These are phyloP conservation scores for Miopithecus talapoin DNA, from an alignment of 2,797 vertebrate species.

Conservation along the genomic window DNA sequence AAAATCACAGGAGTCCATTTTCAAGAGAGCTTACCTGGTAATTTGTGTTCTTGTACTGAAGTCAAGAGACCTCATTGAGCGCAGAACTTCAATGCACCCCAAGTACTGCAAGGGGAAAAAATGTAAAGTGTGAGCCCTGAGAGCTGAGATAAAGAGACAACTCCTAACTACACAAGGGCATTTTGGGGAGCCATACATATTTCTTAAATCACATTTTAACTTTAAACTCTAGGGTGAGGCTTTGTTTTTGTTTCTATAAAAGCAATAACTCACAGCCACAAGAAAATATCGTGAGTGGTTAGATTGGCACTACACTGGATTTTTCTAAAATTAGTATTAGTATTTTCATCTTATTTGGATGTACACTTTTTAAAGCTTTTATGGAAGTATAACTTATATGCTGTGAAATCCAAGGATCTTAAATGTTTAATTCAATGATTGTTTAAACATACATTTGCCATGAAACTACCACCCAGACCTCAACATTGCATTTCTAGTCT, in stretches of 20 bases:
- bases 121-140: conserved; percentile 24
- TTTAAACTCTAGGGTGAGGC: neutral
- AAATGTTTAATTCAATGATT: neutral
- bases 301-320: neutral
- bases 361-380: neutral
- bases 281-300: neutral
- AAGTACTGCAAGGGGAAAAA: conserved; percentile 92
- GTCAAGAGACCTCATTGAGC: conserved; percentile 98
- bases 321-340: neutral
- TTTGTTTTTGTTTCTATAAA: neutral
- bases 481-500: neutral
- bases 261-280: neutral
- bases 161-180: neutral
- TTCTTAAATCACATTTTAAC: neutral
- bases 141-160: neutral
- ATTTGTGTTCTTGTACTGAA: conserved; percentile 97
- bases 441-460: neutral
- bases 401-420: neutral
- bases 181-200: neutral
- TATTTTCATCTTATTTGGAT: neutral
- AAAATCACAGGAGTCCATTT: conserved; percentile 1
- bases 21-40: conserved; percentile 90
- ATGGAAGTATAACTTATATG: neutral
- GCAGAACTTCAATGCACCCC: conserved; percentile 97
- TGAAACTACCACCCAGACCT: neutral